phyloP scores from a whole-genome alignment of 2,888 invertebrate species.

The Lochmaea capreae region DNA sequence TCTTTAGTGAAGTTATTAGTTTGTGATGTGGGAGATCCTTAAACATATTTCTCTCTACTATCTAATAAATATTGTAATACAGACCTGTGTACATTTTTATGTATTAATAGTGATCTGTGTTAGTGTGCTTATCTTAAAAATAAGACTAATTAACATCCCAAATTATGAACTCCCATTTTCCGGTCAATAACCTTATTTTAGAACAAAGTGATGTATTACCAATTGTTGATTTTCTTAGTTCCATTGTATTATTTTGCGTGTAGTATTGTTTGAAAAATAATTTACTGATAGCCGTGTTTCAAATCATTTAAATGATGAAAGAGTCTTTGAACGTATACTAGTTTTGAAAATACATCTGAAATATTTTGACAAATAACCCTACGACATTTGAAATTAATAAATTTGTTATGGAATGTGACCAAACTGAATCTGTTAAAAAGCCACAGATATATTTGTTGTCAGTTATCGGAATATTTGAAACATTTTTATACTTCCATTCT shows the following conservation, averaged over 20 bases:
- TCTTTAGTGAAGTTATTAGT: too few species aligned
- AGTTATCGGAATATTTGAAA: too few species aligned
- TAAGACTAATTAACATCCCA: slow-evolving; percentile 9
- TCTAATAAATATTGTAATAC: background rate
- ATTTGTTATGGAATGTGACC: too few species aligned
- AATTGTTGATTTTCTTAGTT: background rate
- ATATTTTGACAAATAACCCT: too few species aligned
- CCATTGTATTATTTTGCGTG: background rate
- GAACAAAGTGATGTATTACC: background rate
- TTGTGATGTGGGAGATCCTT: too few species aligned
- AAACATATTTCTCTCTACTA: background rate
- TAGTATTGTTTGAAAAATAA: background rate
- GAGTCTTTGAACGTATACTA: background rate
- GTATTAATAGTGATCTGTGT: background rate
- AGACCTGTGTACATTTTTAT: background rate
- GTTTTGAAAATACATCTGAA: background rate
- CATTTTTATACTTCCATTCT: too few species aligned
- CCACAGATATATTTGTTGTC: too few species aligned
- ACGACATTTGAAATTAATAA: too few species aligned
- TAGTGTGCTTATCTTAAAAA: slow-evolving; percentile 2
- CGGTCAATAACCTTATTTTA: slow-evolving; percentile 6
- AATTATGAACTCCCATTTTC: background rate
- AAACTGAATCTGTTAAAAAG: too few species aligned
- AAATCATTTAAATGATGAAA: too few species aligned
- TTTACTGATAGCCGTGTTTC: background rate